Evolutionary conservation across 2,797 vertebrate genomes (phyloP), one percentile per base, ranked within the genome.

Genomic region (Rallus crepitans): DNA sequence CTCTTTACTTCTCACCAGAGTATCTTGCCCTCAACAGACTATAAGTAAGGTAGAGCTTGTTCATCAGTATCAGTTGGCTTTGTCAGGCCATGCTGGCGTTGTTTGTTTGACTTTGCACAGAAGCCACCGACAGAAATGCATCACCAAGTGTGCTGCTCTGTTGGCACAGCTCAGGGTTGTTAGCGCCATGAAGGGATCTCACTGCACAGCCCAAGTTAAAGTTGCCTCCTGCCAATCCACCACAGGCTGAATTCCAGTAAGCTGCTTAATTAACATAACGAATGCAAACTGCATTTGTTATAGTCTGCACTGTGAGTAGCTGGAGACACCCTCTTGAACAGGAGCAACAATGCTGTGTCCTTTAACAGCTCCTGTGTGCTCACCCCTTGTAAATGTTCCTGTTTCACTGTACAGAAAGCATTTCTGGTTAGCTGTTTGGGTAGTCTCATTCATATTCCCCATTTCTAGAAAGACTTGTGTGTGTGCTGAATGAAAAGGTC

Each of bases 381-480:
- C 76, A 61, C 72, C 45, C 69, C 66, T 77, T 72, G 77, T 68
- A 88, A 82, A 60, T 82, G 84, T 71, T 90, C 89, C 82, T 66
- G 3, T 87, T 87, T 64, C 77, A 76, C 60, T 89, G 60, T 83
- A 90, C 90, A 90, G 81, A 93, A 91, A 80, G 77, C 87, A 93
- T 72, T 96, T 90, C 90, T 86, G 77, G 66, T 77, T 96, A 94
- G 93, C 88, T 88, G 72, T 94, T 96, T 94, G 90, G 73, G 81
- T 96, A 76, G 40, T 64, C 90, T 90, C 90, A 89, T 96, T 96
- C 95, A 82, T 94, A 94, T 88, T 89, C 87, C 73, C 82, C 92
- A 40, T 90, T 96, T 94, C 94, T 92, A 90, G 87, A 94, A 92
- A 84, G 66, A 52, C 56, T 91, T 45, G 15, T 40, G 85, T 18